Conservation (phyloP, 2,797 vertebrate genomes). For the Tachyglossus aculeatus region DNA sequence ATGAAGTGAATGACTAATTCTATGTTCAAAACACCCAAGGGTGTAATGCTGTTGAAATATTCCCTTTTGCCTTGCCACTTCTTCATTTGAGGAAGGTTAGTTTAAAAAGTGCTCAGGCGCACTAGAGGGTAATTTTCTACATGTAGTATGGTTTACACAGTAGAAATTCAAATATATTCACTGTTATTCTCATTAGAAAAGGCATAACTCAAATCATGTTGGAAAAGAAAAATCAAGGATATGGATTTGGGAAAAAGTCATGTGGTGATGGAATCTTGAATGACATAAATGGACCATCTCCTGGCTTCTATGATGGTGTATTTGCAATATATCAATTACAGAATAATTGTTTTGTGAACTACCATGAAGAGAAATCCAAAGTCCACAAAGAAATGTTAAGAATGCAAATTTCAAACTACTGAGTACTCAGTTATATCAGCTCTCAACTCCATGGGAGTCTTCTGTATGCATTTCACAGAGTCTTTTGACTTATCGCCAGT, state of each 20-base stretch:
- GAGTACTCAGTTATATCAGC: not conserved
- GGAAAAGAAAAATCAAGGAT: too few species aligned
- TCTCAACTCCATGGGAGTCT: not conserved
- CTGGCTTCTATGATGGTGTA: too few species aligned
- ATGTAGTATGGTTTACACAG: not conserved
- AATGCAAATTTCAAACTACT: not conserved
- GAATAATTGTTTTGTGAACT: too few species aligned
- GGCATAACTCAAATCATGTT: too few species aligned
- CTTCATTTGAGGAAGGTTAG: not conserved
- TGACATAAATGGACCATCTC: too few species aligned
- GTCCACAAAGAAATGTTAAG: too few species aligned
- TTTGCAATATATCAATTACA: too few species aligned
- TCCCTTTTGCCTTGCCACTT: not conserved
- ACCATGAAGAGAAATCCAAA: too few species aligned
- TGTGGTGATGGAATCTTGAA: too few species aligned
- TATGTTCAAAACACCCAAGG: slow-evolving; percentile 27
- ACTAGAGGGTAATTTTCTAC: not conserved
- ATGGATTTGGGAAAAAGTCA: too few species aligned
- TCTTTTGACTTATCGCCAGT: not conserved
- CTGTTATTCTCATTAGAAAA: not conserved
- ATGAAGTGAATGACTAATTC: slow-evolving; percentile 49
- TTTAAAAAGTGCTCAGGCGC: not conserved
- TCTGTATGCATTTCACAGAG: slow-evolving; percentile 8
- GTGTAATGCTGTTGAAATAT: not conserved
- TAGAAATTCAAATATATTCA: not conserved